Conservation (phyloP, 2,888 invertebrate species). For the Hirtodrosophila confusa region DNA sequence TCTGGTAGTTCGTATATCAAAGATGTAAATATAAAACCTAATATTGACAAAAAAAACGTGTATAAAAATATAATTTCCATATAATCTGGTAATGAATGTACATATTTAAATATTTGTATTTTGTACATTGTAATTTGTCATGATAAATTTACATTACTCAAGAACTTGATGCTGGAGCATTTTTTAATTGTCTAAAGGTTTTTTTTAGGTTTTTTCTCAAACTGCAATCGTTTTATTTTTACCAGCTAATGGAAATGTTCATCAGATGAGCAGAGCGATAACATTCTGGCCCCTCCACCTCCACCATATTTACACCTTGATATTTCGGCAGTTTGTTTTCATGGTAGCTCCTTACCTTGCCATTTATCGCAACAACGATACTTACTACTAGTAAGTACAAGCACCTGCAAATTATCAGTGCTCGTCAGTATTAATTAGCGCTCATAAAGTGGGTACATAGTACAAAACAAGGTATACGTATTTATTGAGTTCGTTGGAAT, state of each 20-base stretch:
- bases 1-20: too few relatives aligned
- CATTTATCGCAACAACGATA: constrained; percentile 27
- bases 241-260: constrained; percentile 50
- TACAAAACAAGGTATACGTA: constrained; percentile 8
- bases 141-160: neutral
- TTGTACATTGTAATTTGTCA: too few relatives aligned
- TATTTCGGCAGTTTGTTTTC: constrained; percentile 58
- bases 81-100: too few relatives aligned
- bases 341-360: constrained; percentile 35
- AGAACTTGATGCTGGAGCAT: neutral
- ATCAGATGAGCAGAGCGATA: constrained; percentile 49
- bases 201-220: constrained; percentile 7
- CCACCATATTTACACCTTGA: constrained; percentile 23
- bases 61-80: too few relatives aligned
- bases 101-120: too few relatives aligned
- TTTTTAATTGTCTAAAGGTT: too few relatives aligned
- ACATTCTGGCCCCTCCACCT: constrained; percentile 16
- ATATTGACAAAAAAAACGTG: too few relatives aligned
- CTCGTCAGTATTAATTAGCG: constrained; percentile 48
- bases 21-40: too few relatives aligned
- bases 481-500: constrained; percentile 45
- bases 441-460: constrained; percentile 19
- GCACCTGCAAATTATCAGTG: constrained; percentile 56
- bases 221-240: constrained; percentile 20
- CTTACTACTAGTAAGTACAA: constrained; percentile 22